Evolutionary conservation across 2,113 vertebrate species (phyloP).

Genomic region (Clarias magur): DNA sequence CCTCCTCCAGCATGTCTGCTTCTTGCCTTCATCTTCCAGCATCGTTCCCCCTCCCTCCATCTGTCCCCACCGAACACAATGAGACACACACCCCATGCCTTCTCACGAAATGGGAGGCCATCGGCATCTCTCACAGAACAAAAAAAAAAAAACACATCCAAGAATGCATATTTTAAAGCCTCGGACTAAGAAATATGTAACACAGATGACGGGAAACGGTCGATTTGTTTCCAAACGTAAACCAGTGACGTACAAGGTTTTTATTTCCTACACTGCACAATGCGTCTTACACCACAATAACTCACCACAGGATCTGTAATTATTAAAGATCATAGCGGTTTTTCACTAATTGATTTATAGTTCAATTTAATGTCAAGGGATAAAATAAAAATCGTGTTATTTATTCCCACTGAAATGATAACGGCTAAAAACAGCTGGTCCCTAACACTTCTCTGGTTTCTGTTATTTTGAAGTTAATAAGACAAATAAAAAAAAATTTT

Average conservation of each 20-base stretch:
- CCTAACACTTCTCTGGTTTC: not conserved
- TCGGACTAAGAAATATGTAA: not conserved
- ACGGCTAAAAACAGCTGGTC: not conserved
- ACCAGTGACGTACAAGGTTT: too few species aligned
- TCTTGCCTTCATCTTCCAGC: slow-evolving; percentile 52
- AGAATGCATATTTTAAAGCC: not conserved
- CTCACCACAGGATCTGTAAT: not conserved
- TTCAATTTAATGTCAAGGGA: not conserved
- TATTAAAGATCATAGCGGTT: not conserved
- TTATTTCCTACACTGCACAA: not conserved
- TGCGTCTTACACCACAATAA: not conserved
- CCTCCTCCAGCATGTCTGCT: slow-evolving; percentile 48
- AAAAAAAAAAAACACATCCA: not conserved
- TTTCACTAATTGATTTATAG: not conserved
- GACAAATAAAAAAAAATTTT: not conserved
- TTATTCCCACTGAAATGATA: not conserved
- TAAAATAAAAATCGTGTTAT: too few species aligned
- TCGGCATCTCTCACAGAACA: not conserved
- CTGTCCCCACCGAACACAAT: slow-evolving; percentile 57
- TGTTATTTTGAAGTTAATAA: not conserved
- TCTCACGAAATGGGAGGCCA: slow-evolving; percentile 17
- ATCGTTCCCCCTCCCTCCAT: slow-evolving; percentile 46
- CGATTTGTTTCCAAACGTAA: not conserved
- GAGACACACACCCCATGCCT: slow-evolving; percentile 56
- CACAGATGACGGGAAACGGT: not conserved